Evolutionary conservation across 2,797 vertebrate genomes (phyloP).

Genomic region (Lagorchestes hirsutus): DNA sequence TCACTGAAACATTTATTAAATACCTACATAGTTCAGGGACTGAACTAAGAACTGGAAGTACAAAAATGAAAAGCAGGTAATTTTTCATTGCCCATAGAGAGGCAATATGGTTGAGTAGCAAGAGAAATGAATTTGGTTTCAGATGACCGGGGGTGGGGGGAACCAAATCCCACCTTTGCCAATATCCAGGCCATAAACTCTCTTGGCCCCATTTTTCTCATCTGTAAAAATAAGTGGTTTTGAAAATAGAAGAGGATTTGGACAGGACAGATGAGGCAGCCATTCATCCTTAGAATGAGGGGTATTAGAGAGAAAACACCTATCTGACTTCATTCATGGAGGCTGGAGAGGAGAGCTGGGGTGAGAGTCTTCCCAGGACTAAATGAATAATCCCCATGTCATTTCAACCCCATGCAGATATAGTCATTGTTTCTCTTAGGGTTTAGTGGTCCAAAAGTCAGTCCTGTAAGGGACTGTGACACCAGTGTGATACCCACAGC

Average conservation of each 20-base stretch:
- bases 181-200: not conserved
- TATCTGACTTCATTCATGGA: not conserved
- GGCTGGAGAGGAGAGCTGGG: not conserved
- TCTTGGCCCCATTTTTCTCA: not conserved
- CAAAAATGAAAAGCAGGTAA: not conserved
- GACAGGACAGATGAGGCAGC: not conserved
- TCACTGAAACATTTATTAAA: not conserved
- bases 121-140: not conserved
- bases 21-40: not conserved
- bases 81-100: not conserved
- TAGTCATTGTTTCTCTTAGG: not conserved
- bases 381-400: conserved; percentile 1
- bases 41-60: not conserved
- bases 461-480: not conserved
- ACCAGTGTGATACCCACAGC: too few relatives aligned
- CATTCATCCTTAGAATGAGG: not conserved
- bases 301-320: not conserved
- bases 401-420: conserved; percentile 23
- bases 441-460: not conserved
- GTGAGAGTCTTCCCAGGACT: not conserved
- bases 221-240: not conserved
- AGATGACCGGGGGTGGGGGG: not conserved
- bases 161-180: not conserved
- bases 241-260: too few relatives aligned
- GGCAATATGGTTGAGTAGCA: not conserved